A percentile compares a stretch with the other conserved stretches of the same genome.
Conservation (phyloP, 2,888 invertebrate species). For the Hypomecis atomaria region DNA sequence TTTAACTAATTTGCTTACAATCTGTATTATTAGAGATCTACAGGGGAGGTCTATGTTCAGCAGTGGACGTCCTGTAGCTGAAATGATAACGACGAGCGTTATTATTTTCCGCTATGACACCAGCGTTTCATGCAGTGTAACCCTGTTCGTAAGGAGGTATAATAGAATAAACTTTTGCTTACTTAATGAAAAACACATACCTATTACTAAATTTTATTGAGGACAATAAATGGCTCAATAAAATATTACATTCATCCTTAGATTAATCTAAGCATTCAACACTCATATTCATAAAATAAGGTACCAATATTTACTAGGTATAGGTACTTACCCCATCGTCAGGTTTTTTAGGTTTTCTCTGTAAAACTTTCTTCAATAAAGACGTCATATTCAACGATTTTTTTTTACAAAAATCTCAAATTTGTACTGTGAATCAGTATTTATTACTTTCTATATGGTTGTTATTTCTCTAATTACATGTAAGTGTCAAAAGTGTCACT, state of each 20-base stretch:
- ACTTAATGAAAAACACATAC: too few relatives aligned
- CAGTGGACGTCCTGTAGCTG: too few relatives aligned
- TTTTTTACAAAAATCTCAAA: neutral
- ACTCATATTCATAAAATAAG: neutral
- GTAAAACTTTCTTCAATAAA: conserved; percentile 39
- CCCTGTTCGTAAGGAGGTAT: too few relatives aligned
- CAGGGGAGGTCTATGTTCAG: too few relatives aligned
- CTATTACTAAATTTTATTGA: too few relatives aligned
- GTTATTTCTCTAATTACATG: neutral
- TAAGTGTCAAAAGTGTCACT: conserved; percentile 9
- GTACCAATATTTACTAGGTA: neutral
- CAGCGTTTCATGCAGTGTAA: too few relatives aligned
- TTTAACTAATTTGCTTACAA: too few relatives aligned
- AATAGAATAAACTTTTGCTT: too few relatives aligned
- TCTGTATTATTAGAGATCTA: too few relatives aligned
- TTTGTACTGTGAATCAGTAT: neutral
- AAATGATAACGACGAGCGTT: too few relatives aligned
- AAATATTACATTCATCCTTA: neutral
- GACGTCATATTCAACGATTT: conserved; percentile 37
- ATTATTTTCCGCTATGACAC: too few relatives aligned
- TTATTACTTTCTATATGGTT: neutral
- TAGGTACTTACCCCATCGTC: conserved; percentile 14
- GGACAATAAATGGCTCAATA: too few relatives aligned
- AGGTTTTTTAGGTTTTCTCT: conserved; percentile 31
- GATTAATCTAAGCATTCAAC: neutral